Percentiles rank a stretch among this genome's conserved stretches.
Conservation (phyloP, 1,140 invertebrate species). For the Cyclina sinensis region DNA sequence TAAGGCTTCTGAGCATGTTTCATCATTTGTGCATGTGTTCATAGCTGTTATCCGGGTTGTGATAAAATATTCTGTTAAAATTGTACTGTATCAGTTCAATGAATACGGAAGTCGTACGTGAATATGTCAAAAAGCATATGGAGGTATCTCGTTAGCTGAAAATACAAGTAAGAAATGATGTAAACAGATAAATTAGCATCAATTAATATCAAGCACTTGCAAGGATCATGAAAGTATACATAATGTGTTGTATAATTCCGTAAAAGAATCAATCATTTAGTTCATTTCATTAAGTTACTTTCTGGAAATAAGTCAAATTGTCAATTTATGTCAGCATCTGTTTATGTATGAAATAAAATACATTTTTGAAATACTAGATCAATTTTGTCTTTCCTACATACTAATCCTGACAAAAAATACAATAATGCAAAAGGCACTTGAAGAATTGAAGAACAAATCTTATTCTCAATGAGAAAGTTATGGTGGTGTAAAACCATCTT, state of each 20-base stretch:
- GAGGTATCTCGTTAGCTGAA: background rate
- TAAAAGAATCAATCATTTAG: background rate
- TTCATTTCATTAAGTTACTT: no score
- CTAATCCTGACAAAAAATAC: background rate
- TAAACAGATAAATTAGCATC: background rate
- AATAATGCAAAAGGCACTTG: background rate
- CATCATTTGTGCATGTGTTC: no score
- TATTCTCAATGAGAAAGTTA: background rate
- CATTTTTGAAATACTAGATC: background rate
- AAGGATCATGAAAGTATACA: no score
- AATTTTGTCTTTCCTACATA: background rate
- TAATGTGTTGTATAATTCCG: background rate
- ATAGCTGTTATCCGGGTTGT: no score
- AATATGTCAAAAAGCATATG: background rate
- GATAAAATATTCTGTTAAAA: no score
- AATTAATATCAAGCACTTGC: background rate
- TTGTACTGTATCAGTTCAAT: background rate
- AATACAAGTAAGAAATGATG: background rate
- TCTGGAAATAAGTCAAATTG: background rate
- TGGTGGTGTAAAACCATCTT: background rate
- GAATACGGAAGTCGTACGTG: conserved; percentile 13
- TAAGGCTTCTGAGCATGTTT: no score
- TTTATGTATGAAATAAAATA: background rate
- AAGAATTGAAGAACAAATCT: background rate
- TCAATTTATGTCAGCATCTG: background rate